Percentiles rank a stretch among this genome's conserved stretches.
Conservation (phyloP, 2,888 invertebrate genomes). For the Parnassius glacialis region DNA sequence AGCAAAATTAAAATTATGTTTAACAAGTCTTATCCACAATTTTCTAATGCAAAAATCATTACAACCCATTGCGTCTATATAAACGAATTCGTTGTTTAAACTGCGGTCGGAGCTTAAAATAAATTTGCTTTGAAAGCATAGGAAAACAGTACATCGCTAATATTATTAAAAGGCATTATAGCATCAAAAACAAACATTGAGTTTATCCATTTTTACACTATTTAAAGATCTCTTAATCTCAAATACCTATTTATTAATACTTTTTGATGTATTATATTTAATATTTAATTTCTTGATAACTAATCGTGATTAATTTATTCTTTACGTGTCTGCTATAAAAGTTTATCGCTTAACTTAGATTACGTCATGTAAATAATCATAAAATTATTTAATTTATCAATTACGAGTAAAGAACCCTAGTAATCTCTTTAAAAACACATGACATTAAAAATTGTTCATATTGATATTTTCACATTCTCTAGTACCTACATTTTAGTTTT, state of each 20-base stretch:
- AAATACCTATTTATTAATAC: no score
- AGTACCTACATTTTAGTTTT: no score
- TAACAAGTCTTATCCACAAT: slow-evolving; percentile 43
- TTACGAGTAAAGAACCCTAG: no score
- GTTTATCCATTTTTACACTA: background rate
- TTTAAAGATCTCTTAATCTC: no score
- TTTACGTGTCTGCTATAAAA: slow-evolving; percentile 21
- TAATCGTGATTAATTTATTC: slow-evolving; percentile 47
- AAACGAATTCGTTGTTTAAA: slow-evolving; percentile 66
- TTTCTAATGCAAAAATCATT: slow-evolving; percentile 54
- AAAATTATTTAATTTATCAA: no score
- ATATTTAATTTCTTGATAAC: slow-evolving; percentile 36
- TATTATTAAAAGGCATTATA: slow-evolving; percentile 28
- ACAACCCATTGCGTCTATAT: slow-evolving; percentile 65
- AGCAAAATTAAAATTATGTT: background rate
- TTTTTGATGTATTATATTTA: background rate
- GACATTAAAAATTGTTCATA: background rate
- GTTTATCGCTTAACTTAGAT: slow-evolving; percentile 5
- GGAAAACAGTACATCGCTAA: slow-evolving; percentile 39
- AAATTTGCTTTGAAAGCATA: slow-evolving; percentile 59
- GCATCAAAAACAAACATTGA: slow-evolving; percentile 9
- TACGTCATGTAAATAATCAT: background rate
- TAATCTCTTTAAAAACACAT: no score
- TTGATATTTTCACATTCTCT: background rate
- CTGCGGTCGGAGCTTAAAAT: slow-evolving; percentile 61